Percentiles rank a stretch among this genome's conserved stretches.
These are phyloP conservation scores for Cebidichthys violaceus DNA, from an alignment of 2,113 vertebrate species.

Conservation along the genomic window DNA sequence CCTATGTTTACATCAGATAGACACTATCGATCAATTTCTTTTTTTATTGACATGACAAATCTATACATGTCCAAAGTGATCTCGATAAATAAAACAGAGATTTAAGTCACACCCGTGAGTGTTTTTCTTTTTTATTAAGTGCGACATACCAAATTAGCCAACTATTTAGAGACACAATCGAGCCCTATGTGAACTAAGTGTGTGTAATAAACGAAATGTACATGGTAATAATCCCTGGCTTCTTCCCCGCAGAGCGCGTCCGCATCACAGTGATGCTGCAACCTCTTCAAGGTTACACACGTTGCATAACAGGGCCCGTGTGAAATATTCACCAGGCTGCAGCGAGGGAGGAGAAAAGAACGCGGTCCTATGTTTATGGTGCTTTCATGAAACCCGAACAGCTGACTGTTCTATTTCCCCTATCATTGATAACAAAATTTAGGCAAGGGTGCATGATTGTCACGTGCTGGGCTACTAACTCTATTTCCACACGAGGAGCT, in stretches of 20 bases:
- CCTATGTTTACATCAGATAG: background rate
- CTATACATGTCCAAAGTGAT: constrained; percentile 22
- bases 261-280: constrained; percentile 61
- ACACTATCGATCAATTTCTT: background rate
- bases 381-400: constrained; percentile 11
- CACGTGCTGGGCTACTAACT: background rate
- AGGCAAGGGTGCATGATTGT: background rate
- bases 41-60: background rate
- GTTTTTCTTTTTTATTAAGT: constrained; percentile 41
- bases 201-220: background rate
- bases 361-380: background rate
- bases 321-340: constrained; percentile 56
- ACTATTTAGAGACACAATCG: background rate
- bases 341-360: constrained; percentile 4
- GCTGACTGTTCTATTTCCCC: background rate
- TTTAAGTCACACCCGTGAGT: constrained; percentile 32
- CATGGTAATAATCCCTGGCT: constrained; percentile 8
- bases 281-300: constrained; percentile 74
- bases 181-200: background rate
- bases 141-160: background rate
- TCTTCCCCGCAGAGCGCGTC: constrained; percentile 30
- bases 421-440: background rate
- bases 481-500: background rate
- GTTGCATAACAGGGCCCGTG: constrained; percentile 69
- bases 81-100: constrained; percentile 68